Evolutionary conservation across 2,113 vertebrate species (phyloP), one percentile per base, ranked within the genome.

Genomic region (Leptodactylus fuscus): DNA sequence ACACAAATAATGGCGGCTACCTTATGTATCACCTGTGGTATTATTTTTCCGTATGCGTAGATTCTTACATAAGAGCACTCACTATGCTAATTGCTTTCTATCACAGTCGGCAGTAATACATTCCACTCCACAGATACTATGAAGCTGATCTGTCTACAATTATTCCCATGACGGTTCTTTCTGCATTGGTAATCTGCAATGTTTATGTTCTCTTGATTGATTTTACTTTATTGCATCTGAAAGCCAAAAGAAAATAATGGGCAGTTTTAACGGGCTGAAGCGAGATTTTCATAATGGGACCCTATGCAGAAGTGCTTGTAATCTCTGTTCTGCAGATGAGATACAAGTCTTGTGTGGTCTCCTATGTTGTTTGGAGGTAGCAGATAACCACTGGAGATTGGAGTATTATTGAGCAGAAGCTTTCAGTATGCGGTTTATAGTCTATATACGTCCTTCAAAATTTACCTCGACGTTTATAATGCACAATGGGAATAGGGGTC

Each of bases 111-210:
- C 36, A 73, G 3, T 44, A 73, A 73, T 44, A 44, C 69, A 24
- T 24, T 73, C 22, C 38, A 24, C 24, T 36, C 34, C 20, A 24
- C 22, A 24, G n/a, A 73, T 70, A 38, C 34, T 38, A 70, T 5
- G 12, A 69, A 38, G 65, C 32, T 0, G 16, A 36, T 69, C 69
- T 73, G 38, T 24, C 10, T n/a, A 44, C 69, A 44, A 20, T 69
- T 73, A 73, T 73, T 73, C 38, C 69, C 69, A 44, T 44, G 38
- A 73, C 69, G 44, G 8, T 41, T 44, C 69, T 44, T 41, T 73
- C 34, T 73, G 69, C 69, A 73, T 73, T 41, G 16, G 69, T 71
- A 71, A 71, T 71, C 20, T 41, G 69, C 29, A 71, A 41, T 44
- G 69, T 44, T 73, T 44, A 73, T 73, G 34, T 44, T 73, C 9